Evolutionary conservation across 2,797 vertebrate genomes (phyloP).

Genomic region (Enteromius anoplus): DNA sequence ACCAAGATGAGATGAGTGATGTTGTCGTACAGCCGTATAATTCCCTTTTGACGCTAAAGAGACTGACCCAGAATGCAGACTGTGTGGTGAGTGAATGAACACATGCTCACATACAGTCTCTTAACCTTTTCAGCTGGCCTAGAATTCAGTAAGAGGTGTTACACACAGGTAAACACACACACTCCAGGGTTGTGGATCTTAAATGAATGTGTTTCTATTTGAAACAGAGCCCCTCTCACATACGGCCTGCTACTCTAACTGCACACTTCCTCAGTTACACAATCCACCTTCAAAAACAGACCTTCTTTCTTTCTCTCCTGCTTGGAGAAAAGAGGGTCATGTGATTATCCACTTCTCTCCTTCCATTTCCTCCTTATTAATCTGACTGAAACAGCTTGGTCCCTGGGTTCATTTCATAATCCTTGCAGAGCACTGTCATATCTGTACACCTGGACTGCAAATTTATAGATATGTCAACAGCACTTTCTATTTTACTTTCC

Average conservation of each 20-base stretch:
- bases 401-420: slow-evolving; percentile 1
- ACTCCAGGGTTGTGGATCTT: not conserved
- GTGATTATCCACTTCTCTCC: slow-evolving; percentile 29
- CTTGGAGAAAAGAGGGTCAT: slow-evolving; percentile 20
- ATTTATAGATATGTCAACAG: slow-evolving; percentile 4
- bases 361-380: slow-evolving; percentile 32
- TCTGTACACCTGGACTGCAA: not conserved
- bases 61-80: slow-evolving; percentile 96
- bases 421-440: not conserved
- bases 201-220: slow-evolving; percentile 25
- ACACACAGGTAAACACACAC: not conserved
- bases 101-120: not conserved
- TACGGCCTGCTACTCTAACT: slow-evolving; percentile 28
- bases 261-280: slow-evolving; percentile 55
- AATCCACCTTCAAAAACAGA: slow-evolving; percentile 48
- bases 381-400: slow-evolving; percentile 7
- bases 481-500: not conserved
- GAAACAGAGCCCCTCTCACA: slow-evolving; percentile 51
- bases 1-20: slow-evolving; percentile 98
- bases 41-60: slow-evolving; percentile 94
- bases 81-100: slow-evolving; percentile 85
- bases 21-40: slow-evolving; percentile 98
- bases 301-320: slow-evolving; percentile 44
- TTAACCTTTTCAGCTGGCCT: slow-evolving; percentile 33
- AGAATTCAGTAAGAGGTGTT: not conserved